Base-by-base conservation (phyloP, 2,888 invertebrate genomes). In the Halocaridina rubra region DNA sequence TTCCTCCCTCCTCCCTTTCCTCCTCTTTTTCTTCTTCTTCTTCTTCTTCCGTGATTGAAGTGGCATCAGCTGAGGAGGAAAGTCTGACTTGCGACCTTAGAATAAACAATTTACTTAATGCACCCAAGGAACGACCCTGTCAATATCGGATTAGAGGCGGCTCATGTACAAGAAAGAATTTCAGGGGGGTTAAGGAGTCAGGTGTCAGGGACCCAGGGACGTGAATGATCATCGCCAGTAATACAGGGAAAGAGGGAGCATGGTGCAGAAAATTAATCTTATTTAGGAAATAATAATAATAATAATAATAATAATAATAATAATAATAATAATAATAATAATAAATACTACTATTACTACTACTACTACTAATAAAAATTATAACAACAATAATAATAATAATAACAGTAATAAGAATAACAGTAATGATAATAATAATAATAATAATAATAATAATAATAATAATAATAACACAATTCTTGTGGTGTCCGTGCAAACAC, bases 91-190 rank as follows among this genome's bases (percentile, higher is more conserved):
- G 76, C 69, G 81, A 81, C 81, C 81, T 81, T 69, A 81, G 81
- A 69, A 81, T 81, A 81, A 81, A 81, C 81, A 81, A 81, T 81
- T 81, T 81, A 81, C 75, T 75, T 81, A 81, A 81, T 81, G 81
- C 81, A 81, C 69, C 76, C 75, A 67, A 53, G 76, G 81, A 81
- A 69, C 81, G 59, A 46, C 76, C 69, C 67, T 69, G 81, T 81
- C 81, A 81, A 81, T 81, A 81, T 81, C 75, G 67, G 76, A 81
- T 81, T 81, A 81, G 81, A 71, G 76, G 53, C 19, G 59, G 53
- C 64, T 53, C 24, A 32, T 22, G 59, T 29, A 32, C 76, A 75
- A 59, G 69, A 76, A 81, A 81, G 69, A 61, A 61, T n/a, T 53
- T n/a, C 46, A 13, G 32, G 19, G 32, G 71, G 71, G 53, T 27